These are phyloP conservation scores for Turritopsis rubra DNA, from an alignment of 30 jellyfish, hydroid and myxozoan species.

Conservation along the genomic window DNA sequence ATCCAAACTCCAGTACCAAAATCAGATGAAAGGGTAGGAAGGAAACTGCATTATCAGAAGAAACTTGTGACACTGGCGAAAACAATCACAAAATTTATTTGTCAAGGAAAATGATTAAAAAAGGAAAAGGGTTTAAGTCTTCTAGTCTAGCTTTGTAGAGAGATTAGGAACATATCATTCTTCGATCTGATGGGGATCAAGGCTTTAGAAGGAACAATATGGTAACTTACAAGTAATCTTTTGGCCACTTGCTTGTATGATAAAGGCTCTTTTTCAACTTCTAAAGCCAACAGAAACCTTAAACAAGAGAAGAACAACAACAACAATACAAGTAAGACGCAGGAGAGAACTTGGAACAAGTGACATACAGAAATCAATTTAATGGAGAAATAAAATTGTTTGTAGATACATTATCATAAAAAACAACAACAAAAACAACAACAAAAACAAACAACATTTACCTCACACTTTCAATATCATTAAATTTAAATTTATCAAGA, in stretches of 20 bases:
- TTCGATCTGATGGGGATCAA: too few species aligned
- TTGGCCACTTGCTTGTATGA: background rate
- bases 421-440: background rate
- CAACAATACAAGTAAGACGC: too few species aligned
- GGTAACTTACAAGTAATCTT: background rate
- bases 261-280: conserved; percentile 1
- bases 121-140: too few species aligned
- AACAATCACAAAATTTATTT: too few species aligned
- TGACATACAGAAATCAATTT: too few species aligned
- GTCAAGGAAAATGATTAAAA: too few species aligned
- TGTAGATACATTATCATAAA: background rate
- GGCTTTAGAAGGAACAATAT: background rate
- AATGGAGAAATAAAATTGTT: background rate
- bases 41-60: too few species aligned
- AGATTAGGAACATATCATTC: too few species aligned
- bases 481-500: conserved; percentile 27
- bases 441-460: background rate
- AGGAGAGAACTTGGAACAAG: background rate
- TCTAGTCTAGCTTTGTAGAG: too few species aligned
- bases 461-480: conserved; percentile 42
- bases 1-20: too few species aligned
- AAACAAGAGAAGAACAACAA: background rate
- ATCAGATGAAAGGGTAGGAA: too few species aligned
- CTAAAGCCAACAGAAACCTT: background rate
- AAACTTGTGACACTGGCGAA: too few species aligned